Evolutionary conservation across 64 coral and sea anemone species (phyloP), one percentile per base, ranked within the genome.

Genomic region (Dendronephthya gigantea): DNA sequence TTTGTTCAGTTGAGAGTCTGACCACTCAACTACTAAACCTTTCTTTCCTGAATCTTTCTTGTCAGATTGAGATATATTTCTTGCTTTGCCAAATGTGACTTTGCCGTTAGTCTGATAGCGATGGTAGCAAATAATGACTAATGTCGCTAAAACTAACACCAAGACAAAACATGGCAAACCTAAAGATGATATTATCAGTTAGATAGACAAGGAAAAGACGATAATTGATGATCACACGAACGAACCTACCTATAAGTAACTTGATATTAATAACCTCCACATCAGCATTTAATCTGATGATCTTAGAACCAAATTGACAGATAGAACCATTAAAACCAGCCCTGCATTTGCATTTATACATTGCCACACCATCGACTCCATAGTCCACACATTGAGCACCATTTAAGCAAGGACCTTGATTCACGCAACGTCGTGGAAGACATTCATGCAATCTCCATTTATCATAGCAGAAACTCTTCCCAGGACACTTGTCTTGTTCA

Each of bases 391-490:
- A 97, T 9, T 84, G 88, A 11, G 91, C 94, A 11, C 94, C 91
- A 85, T 97, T 97, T 37, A 81, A 51, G 85, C 94, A 97, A 0
- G 91, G 91, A 14, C 19, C 36, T 27, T 62, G 1, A 70, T 37
- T 87, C 7, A 49, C 48, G 82, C 94, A 97, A 43, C 92, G 55
- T 82, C 89, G 89, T 15, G 87, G 87, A 4, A 92, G 88, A 86
- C 94, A 97, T 4, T 83, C 68, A 83, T 87, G 87, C 47, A 81
- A 86, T 40, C 87, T 83, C 94, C 94, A 97, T 2, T 84, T 52
- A 83, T 97, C 94, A 65, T 90, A 86, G 47, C 94, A 97, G 91
- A 91, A 97, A 83, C 84, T 50, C 34, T 68, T 87, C 82, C 70
- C 40, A 1, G 50, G 35, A 48, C 94, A 97, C 3, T 36, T 83